Evolutionary conservation across 2,113 vertebrate genomes (phyloP), one percentile per base, ranked within the genome.

Genomic region (Caracal caracal): DNA sequence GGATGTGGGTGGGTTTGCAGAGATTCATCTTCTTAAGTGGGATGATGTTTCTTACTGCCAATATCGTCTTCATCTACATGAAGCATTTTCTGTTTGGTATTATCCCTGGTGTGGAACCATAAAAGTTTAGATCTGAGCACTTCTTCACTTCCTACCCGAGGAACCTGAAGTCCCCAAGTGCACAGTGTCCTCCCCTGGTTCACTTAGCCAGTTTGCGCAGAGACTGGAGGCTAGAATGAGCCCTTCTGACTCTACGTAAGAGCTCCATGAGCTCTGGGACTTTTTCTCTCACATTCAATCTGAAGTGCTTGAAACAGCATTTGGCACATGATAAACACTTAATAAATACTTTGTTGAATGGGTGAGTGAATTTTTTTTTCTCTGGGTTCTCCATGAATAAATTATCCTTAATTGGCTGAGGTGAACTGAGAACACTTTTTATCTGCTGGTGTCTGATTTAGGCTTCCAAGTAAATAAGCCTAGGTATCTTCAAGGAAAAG

Each of bases 311-410:
- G 76, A 35, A 80, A 63, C 53, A 71, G 70, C 17, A n/a, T 56
- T 66, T 88, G 66, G 73, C 90, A 88, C 76, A 37, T 76, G 49
- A 59, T 37, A 75, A 95, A 66, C 59, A 59, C 56, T 88, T 93
- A 88, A 81, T 65, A 91, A 56, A 59, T n/a, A 61, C 70, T 91
- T 78, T 63, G 70, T 63, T 71, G 24, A 83, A 56, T 59, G 70
- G 22, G 49, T 37, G 47, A 63, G 78, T 94, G 68, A 78, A 65
- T 70, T 84, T 84, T 84, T 56, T 56, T 7, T 15, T 4, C 20
- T 66, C 43, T 35, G 22, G 66, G 49, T 78, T 40, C 30, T 68
- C 87, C 61, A 76, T 90, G 47, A 90, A 90, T 90, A 84, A 94
- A 68, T 95, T 95, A 68, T 68, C n/a, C 53, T 47, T 75, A 87